Percentiles rank a stretch among this genome's conserved stretches.
Evolutionary conservation across 2,888 invertebrate genomes (phyloP).

Genomic region (Tenthredo distinguenda): DNA sequence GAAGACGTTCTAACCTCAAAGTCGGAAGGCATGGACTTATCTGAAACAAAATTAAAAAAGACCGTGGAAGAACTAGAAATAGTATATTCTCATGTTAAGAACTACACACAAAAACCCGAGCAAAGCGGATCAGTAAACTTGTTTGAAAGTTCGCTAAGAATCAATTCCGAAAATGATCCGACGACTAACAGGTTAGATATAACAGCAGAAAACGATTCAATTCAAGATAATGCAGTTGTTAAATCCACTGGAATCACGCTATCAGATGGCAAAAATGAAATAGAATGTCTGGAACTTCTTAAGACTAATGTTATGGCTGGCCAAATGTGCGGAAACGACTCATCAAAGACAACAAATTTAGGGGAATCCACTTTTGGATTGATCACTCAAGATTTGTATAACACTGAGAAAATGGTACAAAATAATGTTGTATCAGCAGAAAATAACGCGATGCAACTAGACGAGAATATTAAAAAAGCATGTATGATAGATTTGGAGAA

Average conservation of each 20-base stretch:
- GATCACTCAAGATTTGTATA: not conserved
- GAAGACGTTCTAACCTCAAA: constrained; percentile 32
- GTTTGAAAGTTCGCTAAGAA: not conserved
- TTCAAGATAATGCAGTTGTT: not conserved
- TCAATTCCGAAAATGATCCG: not conserved
- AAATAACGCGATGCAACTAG: not conserved
- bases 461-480: not conserved
- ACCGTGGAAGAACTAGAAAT: not conserved
- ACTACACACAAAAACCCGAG: not conserved
- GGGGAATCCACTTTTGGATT: not conserved
- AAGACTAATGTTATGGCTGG: not conserved
- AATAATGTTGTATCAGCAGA: not conserved
- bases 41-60: not conserved
- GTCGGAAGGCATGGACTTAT: not conserved
- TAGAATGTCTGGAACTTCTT: not conserved
- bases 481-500: not conserved
- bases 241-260: not conserved
- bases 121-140: not conserved
- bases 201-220: not conserved
- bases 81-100: constrained; percentile 12
- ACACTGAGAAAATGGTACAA: not conserved
- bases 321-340: not conserved
- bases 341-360: not conserved
- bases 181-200: not conserved
- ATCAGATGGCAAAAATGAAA: not conserved